Percentiles rank a stretch among this genome's conserved stretches.
Conservation (phyloP, 2,888 invertebrate genomes). For the Tenthredo amoena region DNA sequence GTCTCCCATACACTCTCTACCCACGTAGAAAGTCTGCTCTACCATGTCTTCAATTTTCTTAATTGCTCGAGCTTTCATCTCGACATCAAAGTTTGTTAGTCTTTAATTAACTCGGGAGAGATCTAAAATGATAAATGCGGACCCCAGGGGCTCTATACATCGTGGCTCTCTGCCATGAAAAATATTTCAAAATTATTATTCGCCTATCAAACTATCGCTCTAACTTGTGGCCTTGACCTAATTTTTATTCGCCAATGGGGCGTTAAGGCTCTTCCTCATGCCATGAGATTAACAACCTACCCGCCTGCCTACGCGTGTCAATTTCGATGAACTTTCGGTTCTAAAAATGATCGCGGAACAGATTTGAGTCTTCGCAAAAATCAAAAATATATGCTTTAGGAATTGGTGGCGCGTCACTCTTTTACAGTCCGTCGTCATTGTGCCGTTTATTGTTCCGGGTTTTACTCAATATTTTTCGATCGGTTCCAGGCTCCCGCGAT, state of each 20-base stretch:
- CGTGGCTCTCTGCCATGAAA: conserved; percentile 26
- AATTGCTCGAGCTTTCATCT: conserved; percentile 8
- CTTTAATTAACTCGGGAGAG: conserved; percentile 9
- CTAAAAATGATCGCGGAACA: conserved; percentile 17
- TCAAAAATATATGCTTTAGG: conserved; percentile 15
- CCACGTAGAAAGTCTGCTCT: background rate
- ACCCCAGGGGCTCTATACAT: background rate
- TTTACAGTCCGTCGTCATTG: background rate
- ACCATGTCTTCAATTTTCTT: conserved; percentile 16
- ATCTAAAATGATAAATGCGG: background rate
- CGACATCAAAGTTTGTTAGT: conserved; percentile 20
- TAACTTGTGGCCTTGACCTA: conserved; percentile 44
- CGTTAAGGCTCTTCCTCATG: background rate
- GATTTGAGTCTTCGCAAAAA: background rate
- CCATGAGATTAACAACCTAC: background rate
- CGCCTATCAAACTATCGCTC: background rate
- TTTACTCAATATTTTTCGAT: conserved; percentile 45
- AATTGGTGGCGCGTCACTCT: background rate
- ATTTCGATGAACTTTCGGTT: conserved; percentile 5
- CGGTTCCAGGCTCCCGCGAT: conserved; percentile 74
- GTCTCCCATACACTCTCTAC: background rate
- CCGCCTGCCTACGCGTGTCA: background rate
- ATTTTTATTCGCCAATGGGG: conserved; percentile 12
- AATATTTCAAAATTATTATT: background rate
- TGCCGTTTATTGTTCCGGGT: background rate